A percentile compares a stretch with the other conserved stretches of the same genome.
These are phyloP conservation scores for Furnarius figulus DNA, from an alignment of 2,113 vertebrate species.

Conservation along the genomic window DNA sequence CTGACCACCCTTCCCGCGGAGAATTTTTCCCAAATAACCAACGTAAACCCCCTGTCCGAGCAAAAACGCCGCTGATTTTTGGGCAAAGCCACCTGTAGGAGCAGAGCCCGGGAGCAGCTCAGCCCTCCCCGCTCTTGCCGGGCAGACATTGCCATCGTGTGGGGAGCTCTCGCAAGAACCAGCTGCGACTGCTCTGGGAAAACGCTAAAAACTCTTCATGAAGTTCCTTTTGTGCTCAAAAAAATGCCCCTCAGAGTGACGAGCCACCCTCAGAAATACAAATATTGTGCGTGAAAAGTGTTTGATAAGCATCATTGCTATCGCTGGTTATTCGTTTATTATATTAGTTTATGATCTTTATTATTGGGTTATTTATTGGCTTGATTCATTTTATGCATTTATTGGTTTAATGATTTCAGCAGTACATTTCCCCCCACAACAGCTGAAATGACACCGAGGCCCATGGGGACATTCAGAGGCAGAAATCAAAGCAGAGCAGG, in stretches of 20 bases:
- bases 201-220: rapidly evolving
- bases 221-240: too few species aligned
- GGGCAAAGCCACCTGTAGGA: not conserved
- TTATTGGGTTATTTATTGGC: too few species aligned
- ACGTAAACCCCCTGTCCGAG: not conserved
- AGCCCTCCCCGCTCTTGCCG: not conserved
- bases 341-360: too few species aligned
- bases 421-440: not conserved
- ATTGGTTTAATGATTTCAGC: not conserved
- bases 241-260: not conserved
- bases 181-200: not conserved
- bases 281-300: not conserved
- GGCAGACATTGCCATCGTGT: constrained; percentile 25
- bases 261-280: not conserved
- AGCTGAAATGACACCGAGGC: not conserved
- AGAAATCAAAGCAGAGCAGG: not conserved
- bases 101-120: rapidly evolving
- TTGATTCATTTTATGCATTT: not conserved
- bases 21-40: not conserved
- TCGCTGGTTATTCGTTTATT: too few species aligned
- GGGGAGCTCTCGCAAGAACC: not conserved
- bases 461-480: not conserved
- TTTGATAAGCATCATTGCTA: not conserved
- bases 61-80: not conserved
- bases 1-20: not conserved